Evolutionary conservation across 2,113 vertebrate species (phyloP), one percentile per base, ranked within the genome.

Genomic region (Ciconia stormi): DNA sequence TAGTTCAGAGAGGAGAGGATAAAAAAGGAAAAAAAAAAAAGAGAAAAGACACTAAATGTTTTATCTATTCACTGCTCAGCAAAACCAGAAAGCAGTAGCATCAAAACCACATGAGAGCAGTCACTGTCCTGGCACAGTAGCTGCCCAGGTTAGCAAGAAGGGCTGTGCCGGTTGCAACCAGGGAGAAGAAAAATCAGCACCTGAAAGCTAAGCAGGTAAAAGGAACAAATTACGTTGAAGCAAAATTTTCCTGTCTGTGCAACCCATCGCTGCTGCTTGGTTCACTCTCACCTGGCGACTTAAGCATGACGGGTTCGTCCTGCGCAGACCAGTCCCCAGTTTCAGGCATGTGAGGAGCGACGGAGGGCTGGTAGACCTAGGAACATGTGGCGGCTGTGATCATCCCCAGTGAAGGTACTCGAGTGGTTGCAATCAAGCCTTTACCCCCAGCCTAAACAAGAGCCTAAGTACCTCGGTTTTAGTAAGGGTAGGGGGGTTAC

Each of bases 291-390:
- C 50, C 87, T 10, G 23, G 8, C 1, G 1, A 10, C 62, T 61
- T 6, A 3, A 69, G 44, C 21, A 13, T 0, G 3, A 16, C 0
- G 2, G 23, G 29, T 10, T 61, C 3, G 1, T 14, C 40, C 46
- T 11, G 38, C 1, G 0, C 40, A 20, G 67, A 3, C 2, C 47
- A 8, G 17, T 25, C 19, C 58, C 34, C 32, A 21, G 10, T 25
- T 78, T 46, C 62, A 52, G 50, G 27, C 29, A 6, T 0, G 5
- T 1, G 1, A n/a, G 14, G 42, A 59, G 61, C 8, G 3, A 14
- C 1, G 11, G 9, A 8, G 61, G 20, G 40, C n/a, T 55, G 47
- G 66, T 6, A 9, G 8, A 50, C 19, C 44, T 52, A 79, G 53
- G 49, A 13, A 10, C 0, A 0, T 19, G 29, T 19, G 29, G 9